These are phyloP conservation scores for Strongylocentrotus purpuratus DNA, from an alignment of 35 echinoderm and acorn worm species.

Conservation along the genomic window DNA sequence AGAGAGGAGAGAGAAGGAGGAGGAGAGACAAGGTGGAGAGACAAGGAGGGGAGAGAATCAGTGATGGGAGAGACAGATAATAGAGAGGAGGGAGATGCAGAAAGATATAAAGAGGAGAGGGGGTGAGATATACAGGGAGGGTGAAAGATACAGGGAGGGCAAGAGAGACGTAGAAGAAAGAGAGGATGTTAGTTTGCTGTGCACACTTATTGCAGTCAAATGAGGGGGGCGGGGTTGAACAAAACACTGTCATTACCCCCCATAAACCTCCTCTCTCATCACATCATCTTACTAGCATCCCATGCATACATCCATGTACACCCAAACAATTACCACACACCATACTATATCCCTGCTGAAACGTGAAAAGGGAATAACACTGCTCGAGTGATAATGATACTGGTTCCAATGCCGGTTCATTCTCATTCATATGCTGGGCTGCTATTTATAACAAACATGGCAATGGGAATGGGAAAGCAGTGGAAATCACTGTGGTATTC, in stretches of 20 bases:
- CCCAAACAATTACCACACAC: not conserved
- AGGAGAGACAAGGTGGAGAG: not conserved
- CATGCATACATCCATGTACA: not conserved
- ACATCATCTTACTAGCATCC: not conserved
- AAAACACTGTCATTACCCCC: not conserved
- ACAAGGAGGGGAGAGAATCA: too few relatives aligned
- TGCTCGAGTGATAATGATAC: not conserved
- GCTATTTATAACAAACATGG: too few relatives aligned
- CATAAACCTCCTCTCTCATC: not conserved
- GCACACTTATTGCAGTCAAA: too few relatives aligned
- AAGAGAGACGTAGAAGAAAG: too few relatives aligned
- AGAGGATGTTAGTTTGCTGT: not conserved
- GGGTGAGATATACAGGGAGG: too few relatives aligned
- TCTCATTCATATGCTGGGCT: not conserved
- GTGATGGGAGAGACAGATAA: too few relatives aligned
- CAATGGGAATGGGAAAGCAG: not conserved
- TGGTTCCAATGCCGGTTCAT: not conserved
- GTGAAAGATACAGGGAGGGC: too few relatives aligned
- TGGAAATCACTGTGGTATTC: not conserved
- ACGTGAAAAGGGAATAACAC: not conserved
- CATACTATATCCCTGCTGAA: not conserved
- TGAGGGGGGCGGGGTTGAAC: too few relatives aligned
- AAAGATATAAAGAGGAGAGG: too few relatives aligned
- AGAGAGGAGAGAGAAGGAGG: too few relatives aligned
- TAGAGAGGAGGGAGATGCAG: too few relatives aligned